Evolutionary conservation across 2,888 invertebrate genomes (phyloP), one percentile per base, ranked within the genome.

Genomic region (Sarcophaga caerulescens): DNA sequence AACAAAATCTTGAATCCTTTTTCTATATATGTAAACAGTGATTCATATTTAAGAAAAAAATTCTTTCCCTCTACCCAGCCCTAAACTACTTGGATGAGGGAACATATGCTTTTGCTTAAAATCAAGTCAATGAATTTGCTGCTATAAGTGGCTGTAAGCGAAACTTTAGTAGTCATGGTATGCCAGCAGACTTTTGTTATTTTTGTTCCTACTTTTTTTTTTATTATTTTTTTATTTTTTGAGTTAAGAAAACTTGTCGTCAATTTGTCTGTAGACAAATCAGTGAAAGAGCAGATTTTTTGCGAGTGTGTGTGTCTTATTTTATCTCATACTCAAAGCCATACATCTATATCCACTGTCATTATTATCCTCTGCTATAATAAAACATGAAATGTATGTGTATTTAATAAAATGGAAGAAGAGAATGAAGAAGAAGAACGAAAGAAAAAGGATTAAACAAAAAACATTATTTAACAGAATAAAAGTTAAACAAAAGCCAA

Each of bases 241-340:
- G 35, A 35, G 35, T 35, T 14, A 19, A 25, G 19, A 68, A 66
- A 78, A 45, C 14, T 59, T 82, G 87, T 84, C 87, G 88, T 87
- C 88, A 87, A 82, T 81, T 17, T 84, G 88, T 78, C 88, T 88
- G 79, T 73, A 66, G 12, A 52, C 17, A 52, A 52, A 52, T 52
- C 14, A 52, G n/a, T n/a, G 10, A 35, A 2, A 35, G 35, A 35
- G 35, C 8, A 35, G 35, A 35, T 35, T 35, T 35, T 35, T 5
- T 6, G 35, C 5, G 6, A 35, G 35, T 35, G 35, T 35, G 35
- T 35, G 5, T 35, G 35, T 35, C 35, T 35, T 6, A 35, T 35
- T 35, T 35, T 35, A 35, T 35, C 8, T 35, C 10, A 35, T 35
- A 35, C 35, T 35, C 10, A 10, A 52, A 17, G 4, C 14, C 52